Percentiles rank a stretch among this genome's conserved stretches.
These are phyloP conservation scores for Meda fulgida DNA, from an alignment of 2,797 vertebrate species.

Conservation along the genomic window DNA sequence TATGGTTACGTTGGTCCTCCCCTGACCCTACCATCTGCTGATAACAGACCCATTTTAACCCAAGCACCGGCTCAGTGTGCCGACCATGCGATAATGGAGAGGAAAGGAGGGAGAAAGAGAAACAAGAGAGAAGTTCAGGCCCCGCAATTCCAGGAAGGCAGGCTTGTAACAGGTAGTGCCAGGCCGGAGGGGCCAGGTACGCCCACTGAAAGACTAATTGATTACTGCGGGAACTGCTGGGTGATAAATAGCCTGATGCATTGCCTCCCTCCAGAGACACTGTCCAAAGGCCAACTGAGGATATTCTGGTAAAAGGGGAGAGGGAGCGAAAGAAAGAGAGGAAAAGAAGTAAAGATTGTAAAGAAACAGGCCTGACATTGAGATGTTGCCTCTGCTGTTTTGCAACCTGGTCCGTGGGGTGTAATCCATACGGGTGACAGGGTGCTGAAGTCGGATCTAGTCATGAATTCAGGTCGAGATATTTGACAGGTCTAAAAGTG, in stretches of 20 bases:
- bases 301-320: conserved; percentile 63
- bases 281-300: conserved; percentile 59
- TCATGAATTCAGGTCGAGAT: conserved; percentile 49
- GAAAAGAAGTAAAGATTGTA: conserved; percentile 4
- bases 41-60: conserved; percentile 49
- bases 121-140: conserved; percentile 28
- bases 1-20: neutral
- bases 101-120: conserved; percentile 4
- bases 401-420: conserved; percentile 41
- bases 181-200: conserved; percentile 62
- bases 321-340: conserved; percentile 24
- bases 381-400: conserved; percentile 51
- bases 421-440: conserved; percentile 52
- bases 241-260: conserved; percentile 68
- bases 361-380: conserved; percentile 62
- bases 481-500: conserved; percentile 56
- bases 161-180: conserved; percentile 67
- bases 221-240: conserved; percentile 67
- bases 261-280: conserved; percentile 60
- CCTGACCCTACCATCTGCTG: conserved; percentile 39
- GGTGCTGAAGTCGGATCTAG: conserved; percentile 39
- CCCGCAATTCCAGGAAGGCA: conserved; percentile 53
- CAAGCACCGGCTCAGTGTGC: conserved; percentile 40
- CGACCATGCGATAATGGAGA: conserved; percentile 9
- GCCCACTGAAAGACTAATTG: conserved; percentile 68